These are phyloP conservation scores for Heliconius aoede DNA, from an alignment of 2,888 invertebrate species.

Conservation along the genomic window DNA sequence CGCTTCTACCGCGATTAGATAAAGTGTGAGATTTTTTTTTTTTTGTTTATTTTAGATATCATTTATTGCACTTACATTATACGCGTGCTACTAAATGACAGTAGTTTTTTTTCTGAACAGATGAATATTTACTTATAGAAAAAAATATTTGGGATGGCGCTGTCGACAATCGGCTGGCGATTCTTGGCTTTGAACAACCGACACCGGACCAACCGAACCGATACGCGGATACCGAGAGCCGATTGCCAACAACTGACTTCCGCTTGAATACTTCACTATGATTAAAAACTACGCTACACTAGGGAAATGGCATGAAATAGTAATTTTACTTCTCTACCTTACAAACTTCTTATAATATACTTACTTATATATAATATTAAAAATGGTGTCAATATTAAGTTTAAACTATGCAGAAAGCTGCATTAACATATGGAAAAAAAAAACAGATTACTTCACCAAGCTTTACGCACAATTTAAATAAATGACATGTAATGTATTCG, in stretches of 20 bases:
- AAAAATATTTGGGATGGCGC: conserved; percentile 39
- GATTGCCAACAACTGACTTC: background rate
- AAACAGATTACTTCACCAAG: conserved; percentile 27
- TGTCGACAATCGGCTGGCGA: background rate
- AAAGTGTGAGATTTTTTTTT: conserved; percentile 53
- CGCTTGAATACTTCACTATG: conserved; percentile 4
- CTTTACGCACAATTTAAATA: conserved; percentile 42
- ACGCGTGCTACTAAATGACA: conserved; percentile 32
- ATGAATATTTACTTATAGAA: conserved; percentile 39
- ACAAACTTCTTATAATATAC: conserved; percentile 29
- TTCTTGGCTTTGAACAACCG: background rate
- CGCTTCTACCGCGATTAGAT: conserved; percentile 46
- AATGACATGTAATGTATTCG: conserved; percentile 42
- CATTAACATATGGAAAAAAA: conserved; percentile 18
- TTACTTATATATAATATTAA: conserved; percentile 33
- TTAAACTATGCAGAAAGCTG: conserved; percentile 44
- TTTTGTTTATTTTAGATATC: conserved; percentile 56
- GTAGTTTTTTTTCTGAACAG: conserved; percentile 27
- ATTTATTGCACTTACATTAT: conserved; percentile 62
- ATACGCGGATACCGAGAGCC: background rate
- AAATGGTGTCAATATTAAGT: conserved; percentile 40
- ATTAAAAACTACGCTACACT: conserved; percentile 47
- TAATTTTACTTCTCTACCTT: conserved; percentile 48
- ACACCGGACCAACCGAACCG: background rate
- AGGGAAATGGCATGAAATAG: conserved; percentile 59